These are phyloP conservation scores for Zosterops lateralis DNA, from an alignment of 2,113 vertebrate genomes.

Conservation along the genomic window DNA sequence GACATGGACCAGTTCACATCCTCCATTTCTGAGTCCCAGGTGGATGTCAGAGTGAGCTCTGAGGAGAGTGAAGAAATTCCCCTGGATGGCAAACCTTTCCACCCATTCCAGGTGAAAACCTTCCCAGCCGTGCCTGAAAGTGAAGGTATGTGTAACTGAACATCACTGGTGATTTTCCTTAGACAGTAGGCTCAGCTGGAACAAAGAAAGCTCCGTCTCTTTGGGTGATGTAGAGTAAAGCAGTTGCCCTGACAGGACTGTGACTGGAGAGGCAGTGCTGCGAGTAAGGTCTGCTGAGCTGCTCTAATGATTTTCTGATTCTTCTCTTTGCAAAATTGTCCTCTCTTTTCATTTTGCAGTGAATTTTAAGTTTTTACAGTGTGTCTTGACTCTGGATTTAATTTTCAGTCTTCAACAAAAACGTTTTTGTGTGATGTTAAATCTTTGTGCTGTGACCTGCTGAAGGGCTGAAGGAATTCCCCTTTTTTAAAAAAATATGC, in stretches of 20 bases:
- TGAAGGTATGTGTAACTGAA: constrained; percentile 80
- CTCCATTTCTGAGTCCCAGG: constrained; percentile 89
- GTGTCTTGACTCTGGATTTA: background rate
- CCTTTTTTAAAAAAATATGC: background rate
- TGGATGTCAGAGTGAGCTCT: constrained; percentile 88
- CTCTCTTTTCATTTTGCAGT: background rate
- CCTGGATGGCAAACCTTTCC: constrained; percentile 84
- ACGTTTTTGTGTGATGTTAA: fast-evolving
- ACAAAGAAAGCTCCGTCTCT: background rate
- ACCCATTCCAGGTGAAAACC: constrained; percentile 88
- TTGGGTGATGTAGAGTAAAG: background rate
- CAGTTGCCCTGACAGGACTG: background rate
- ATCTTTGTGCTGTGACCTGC: background rate
- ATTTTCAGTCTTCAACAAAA: background rate
- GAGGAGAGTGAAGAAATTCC: constrained; percentile 89
- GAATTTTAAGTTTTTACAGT: background rate
- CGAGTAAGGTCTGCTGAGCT: background rate
- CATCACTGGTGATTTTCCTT: background rate
- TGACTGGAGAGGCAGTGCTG: background rate
- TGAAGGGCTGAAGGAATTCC: background rate
- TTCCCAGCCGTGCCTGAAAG: constrained; percentile 84
- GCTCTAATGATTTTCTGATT: background rate
- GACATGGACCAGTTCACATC: constrained; percentile 95
- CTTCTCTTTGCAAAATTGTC: background rate
- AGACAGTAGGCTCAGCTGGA: background rate